Evolutionary conservation across 2,888 invertebrate genomes (phyloP).

Genomic region (Trachelus iudaicus): DNA sequence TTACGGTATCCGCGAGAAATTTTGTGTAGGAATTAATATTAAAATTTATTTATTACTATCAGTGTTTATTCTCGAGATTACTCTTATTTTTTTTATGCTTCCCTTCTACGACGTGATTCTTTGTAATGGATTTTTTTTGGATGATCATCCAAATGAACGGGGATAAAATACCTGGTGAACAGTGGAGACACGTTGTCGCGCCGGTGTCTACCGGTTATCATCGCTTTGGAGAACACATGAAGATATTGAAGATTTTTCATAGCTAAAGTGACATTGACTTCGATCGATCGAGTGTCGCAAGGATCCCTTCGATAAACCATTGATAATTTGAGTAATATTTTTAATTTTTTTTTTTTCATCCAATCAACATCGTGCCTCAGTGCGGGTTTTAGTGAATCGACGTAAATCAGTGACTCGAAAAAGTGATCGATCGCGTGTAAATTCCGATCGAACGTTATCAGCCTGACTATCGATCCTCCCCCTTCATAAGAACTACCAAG

Average conservation of each 20-base stretch:
- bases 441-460: not conserved
- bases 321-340: not conserved
- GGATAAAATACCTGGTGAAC: not conserved
- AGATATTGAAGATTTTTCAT: not conserved
- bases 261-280: not conserved
- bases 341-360: not conserved
- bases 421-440: not conserved
- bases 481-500: not conserved
- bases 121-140: not conserved
- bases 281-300: not conserved
- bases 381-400: not conserved
- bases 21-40: not conserved
- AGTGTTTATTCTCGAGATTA: not conserved
- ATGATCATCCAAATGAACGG: not conserved
- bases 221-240: constrained; percentile 21
- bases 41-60: not conserved
- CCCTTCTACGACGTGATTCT: not conserved
- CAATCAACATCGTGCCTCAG: not conserved
- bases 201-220: constrained; percentile 7
- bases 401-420: not conserved
- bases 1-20: not conserved
- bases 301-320: not conserved
- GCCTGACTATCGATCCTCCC: not conserved
- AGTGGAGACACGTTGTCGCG: constrained; percentile 5
- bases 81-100: not conserved